Conservation (phyloP, 1,140 invertebrate species). For the Ceratina australensis region DNA sequence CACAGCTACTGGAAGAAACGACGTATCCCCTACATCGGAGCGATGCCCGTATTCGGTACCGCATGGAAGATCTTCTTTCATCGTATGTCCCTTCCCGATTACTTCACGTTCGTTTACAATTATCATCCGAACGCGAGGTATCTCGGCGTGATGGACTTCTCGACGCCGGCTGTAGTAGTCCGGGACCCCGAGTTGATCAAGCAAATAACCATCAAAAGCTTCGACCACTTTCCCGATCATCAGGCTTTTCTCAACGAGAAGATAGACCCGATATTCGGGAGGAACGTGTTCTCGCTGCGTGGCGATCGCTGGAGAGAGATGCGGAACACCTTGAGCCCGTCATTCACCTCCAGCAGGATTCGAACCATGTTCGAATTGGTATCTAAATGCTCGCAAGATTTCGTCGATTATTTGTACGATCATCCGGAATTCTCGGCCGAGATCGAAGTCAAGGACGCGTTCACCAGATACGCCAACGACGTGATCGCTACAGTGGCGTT, state of each 20-base stretch:
- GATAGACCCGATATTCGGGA: background rate
- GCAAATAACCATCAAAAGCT: slow-evolving; percentile 82
- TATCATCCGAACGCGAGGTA: slow-evolving; percentile 54
- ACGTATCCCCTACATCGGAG: background rate
- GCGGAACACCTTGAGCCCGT: slow-evolving; percentile 73
- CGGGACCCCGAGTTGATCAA: slow-evolving; percentile 83
- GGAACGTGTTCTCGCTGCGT: slow-evolving; percentile 70
- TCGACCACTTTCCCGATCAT: slow-evolving; percentile 83
- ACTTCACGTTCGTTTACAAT: slow-evolving; percentile 21
- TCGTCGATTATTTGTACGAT: slow-evolving; percentile 36
- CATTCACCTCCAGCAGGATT: slow-evolving; percentile 78
- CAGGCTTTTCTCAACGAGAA: slow-evolving; percentile 56
- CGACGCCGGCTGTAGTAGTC: slow-evolving; percentile 76
- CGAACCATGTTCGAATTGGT: slow-evolving; percentile 77
- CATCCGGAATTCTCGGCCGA: slow-evolving; percentile 12
- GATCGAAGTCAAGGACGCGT: slow-evolving; percentile 30
- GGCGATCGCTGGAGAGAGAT: slow-evolving; percentile 76
- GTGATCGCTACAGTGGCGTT: slow-evolving; percentile 50
- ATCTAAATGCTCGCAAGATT: slow-evolving; percentile 69
- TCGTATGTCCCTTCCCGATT: background rate
- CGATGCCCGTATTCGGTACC: background rate
- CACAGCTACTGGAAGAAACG: slow-evolving; percentile 48
- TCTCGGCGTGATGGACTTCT: slow-evolving; percentile 79
- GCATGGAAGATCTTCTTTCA: slow-evolving; percentile 13
- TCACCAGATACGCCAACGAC: slow-evolving; percentile 44